Percentiles rank a stretch among this genome's conserved stretches.
Conservation (phyloP, 1,140 invertebrate genomes). For the Drosophila lacteicornis region DNA sequence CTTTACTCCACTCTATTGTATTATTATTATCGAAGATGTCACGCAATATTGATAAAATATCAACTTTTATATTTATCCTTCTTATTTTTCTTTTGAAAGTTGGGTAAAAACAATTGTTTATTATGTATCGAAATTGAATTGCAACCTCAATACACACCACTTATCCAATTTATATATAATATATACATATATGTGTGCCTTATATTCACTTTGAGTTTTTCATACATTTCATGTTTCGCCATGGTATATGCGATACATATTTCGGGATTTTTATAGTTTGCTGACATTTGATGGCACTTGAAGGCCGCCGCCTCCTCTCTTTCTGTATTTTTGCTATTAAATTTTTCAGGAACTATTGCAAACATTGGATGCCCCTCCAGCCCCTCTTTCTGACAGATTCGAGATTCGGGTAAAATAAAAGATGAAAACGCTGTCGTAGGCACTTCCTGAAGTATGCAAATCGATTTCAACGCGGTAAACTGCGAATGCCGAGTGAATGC, state of each 20-base stretch:
- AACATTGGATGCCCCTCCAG: conserved; percentile 38
- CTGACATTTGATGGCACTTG: conserved; percentile 73
- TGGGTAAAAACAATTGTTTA: neutral
- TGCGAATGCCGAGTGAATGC: conserved; percentile 60
- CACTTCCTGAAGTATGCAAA: conserved; percentile 76
- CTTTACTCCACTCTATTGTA: neutral
- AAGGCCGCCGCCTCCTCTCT: conserved; percentile 37
- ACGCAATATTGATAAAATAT: too few species aligned
- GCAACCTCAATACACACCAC: neutral
- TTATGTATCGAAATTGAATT: conserved; percentile 10
- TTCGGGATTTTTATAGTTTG: conserved; percentile 69
- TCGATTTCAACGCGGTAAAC: conserved; percentile 67
- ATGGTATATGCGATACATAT: conserved; percentile 28
- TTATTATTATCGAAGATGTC: neutral
- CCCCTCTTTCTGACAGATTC: conserved; percentile 7
- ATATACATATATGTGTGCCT: conserved; percentile 4
- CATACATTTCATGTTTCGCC: conserved; percentile 45
- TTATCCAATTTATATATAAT: neutral
- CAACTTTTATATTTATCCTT: neutral
- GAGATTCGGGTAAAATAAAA: conserved; percentile 25
- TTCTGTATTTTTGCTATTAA: conserved; percentile 12
- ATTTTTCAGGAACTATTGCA: conserved; percentile 47
- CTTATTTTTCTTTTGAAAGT: neutral
- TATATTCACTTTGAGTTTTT: conserved; percentile 42
- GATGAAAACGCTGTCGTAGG: conserved; percentile 69